These are phyloP conservation scores for Elephantulus edwardii DNA, from an alignment of 2,113 vertebrate genomes.

Conservation along the genomic window DNA sequence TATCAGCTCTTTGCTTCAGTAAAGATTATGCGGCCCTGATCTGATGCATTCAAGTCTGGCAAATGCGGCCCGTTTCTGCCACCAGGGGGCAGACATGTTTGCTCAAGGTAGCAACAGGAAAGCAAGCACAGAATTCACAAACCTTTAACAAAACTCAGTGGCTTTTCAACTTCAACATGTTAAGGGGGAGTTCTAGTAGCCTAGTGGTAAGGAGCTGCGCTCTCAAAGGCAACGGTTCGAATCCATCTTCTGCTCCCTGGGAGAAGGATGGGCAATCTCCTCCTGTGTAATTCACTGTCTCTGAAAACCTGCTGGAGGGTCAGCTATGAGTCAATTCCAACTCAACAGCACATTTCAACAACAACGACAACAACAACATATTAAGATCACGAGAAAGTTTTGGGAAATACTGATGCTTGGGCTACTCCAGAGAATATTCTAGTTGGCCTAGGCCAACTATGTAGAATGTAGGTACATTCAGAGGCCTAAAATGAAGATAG, in stretches of 20 bases:
- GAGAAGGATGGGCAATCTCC: too few relatives aligned
- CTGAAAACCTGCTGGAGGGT: too few relatives aligned
- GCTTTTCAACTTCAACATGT: conserved; percentile 18
- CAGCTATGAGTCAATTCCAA: too few relatives aligned
- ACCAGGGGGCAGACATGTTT: not conserved
- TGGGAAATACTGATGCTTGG: not conserved
- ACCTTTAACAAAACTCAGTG: not conserved
- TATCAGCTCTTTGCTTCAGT: not conserved
- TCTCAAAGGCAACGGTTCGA: too few relatives aligned
- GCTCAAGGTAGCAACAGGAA: not conserved
- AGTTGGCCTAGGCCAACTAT: not conserved
- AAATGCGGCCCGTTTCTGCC: not conserved
- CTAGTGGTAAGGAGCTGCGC: too few relatives aligned
- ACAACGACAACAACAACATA: too few relatives aligned
- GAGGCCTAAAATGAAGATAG: not conserved
- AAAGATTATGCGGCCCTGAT: not conserved
- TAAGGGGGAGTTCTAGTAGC: too few relatives aligned
- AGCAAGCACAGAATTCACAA: not conserved
- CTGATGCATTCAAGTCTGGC: not conserved
- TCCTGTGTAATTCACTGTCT: too few relatives aligned
- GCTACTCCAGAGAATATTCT: not conserved
- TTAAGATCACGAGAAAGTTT: not conserved
- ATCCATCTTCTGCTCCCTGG: too few relatives aligned
- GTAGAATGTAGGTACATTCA: not conserved
- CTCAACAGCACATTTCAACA: too few relatives aligned